Base-by-base conservation (phyloP, 1,140 invertebrate genomes). In the Tribolium madens region DNA sequence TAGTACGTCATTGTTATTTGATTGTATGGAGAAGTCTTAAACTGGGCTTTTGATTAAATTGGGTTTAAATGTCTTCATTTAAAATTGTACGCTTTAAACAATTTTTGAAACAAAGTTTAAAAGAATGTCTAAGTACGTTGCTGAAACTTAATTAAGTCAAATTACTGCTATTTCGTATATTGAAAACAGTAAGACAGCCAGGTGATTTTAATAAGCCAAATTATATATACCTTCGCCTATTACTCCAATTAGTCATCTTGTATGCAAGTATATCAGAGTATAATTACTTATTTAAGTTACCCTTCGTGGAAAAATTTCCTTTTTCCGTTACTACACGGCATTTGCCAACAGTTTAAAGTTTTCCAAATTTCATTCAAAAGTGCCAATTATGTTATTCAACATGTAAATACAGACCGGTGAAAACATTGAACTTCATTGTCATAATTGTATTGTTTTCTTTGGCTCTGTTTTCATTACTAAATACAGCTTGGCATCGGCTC, bases 1-100 rank as follows among this genome's bases (percentile, higher is more conserved):
- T 64, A 33, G 57, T 71, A 78, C 76, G 76, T 78, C 76, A 78
- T 53, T 46, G 47, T 69, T 60, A 70, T 42, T 64, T 77, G 42
- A 21, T 60, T 21, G 13, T 31, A 17, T 14, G 10, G 14, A 26
- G 42, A 4, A 2, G 18, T 14, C 52, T 73, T 21, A 5, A 14
- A n/a, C 15, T 48, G n/a, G 31, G 13, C 36, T 74, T 60, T 57
- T 53, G 36, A 15, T 17, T 14, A 74, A 74, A 60, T 26, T 52
- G 14, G 53, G 14, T 74, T 74, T 74, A 74, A 74, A 74, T 74
- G 73, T 26, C 71, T 73, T 48, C 52, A 36, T 36, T 70, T 70
- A 18, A 60, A 60, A 60, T 60, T 60, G 53, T 60, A 60, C 26
- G 52, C 52, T 57, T 57, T 17, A 57, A 7, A 57, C 52, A 57